phyloP scores from a whole-genome alignment of 1,140 invertebrate genomes.

The Penaeus indicus region DNA sequence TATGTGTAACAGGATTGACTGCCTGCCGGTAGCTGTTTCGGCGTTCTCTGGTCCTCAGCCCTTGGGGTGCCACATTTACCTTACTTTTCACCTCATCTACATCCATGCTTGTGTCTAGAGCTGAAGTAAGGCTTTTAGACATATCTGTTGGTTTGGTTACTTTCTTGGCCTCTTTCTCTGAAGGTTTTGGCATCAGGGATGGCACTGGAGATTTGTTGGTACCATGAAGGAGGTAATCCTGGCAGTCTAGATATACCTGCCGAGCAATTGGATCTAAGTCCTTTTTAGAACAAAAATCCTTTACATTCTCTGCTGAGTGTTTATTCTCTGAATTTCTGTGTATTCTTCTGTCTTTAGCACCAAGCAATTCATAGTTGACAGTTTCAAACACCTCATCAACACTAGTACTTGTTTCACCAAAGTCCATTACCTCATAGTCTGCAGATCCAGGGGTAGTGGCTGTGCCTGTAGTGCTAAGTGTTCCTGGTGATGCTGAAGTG shows the following conservation, averaged over 20 bases:
- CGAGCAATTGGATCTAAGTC: slow-evolving; percentile 58
- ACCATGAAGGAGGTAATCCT: slow-evolving; percentile 66
- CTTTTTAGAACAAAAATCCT: slow-evolving; percentile 38
- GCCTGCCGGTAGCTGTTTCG: slow-evolving; percentile 72
- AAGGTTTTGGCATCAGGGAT: slow-evolving; percentile 58
- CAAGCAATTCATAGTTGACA: slow-evolving; percentile 61
- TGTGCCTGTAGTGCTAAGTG: slow-evolving; percentile 17
- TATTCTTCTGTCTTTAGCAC: slow-evolving; percentile 36
- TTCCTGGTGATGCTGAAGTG: slow-evolving; percentile 26
- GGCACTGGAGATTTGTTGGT: slow-evolving; percentile 62
- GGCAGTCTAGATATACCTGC: slow-evolving; percentile 60
- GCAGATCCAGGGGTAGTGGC: slow-evolving; percentile 57
- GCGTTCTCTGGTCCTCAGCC: slow-evolving; percentile 69
- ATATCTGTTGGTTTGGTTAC: background rate
- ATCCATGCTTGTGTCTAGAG: slow-evolving; percentile 49
- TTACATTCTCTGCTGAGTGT: background rate
- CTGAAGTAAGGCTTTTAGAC: slow-evolving; percentile 8
- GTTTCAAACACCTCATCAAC: slow-evolving; percentile 64
- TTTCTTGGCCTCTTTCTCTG: slow-evolving; percentile 25
- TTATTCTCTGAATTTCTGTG: slow-evolving; percentile 25
- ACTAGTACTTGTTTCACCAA: slow-evolving; percentile 59
- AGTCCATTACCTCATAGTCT: slow-evolving; percentile 64
- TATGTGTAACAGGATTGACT: slow-evolving; percentile 68
- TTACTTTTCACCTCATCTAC: slow-evolving; percentile 66
- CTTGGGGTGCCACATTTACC: slow-evolving; percentile 68